Base-by-base conservation (phyloP, 1,140 invertebrate genomes). In the Ruditapes philippinarum region DNA sequence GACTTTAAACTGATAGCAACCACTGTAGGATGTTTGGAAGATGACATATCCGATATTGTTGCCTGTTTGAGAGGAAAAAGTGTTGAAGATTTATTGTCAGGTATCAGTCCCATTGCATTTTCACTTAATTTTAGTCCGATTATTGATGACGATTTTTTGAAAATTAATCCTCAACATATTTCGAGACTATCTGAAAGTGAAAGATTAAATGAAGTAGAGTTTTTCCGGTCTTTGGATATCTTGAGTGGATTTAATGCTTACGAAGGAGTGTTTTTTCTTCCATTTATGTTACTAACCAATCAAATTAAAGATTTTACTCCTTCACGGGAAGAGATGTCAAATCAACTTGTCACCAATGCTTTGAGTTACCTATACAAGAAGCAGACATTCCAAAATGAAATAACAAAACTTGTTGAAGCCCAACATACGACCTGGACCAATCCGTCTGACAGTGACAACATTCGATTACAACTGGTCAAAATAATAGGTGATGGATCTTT, bases 181-280 rank as follows among this genome's bases (percentile, higher is more conserved):
- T 0, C 74, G 19, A 76, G 54, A 40, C 31, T 60, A 14, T 40
- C 45, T 14, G 33, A 70, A 49, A 40, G 49, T 0, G 42, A 60
- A 70, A n/a, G 38, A 0, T 62, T 28, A 17, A 60, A 83, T 28
- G 79, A 81, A 33, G 57, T 81, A 12, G 31, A 89, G 14, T 89
- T 89, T 54, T 79, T 79, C 45, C 45, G 60, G 38, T 68, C 81
- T 33, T 22, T 89, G 3, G 76, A 89, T 42, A 40, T 79, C 11
- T 70, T 89, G 40, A 60, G 28, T n/a, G 88, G 88, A 17, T 74
- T 74, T 22, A 78, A 65, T 28, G 36, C 36, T 51, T 33, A 33
- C 28, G 88, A 89, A 73, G 88, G 88, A 1, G 76, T 57, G 9
- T 17, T 68, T 31, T 70, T 40, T 25, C 33, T 80, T 1, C 3